Conservation (phyloP, 2,888 invertebrate genomes). For the Asteroscopus sphinx region DNA sequence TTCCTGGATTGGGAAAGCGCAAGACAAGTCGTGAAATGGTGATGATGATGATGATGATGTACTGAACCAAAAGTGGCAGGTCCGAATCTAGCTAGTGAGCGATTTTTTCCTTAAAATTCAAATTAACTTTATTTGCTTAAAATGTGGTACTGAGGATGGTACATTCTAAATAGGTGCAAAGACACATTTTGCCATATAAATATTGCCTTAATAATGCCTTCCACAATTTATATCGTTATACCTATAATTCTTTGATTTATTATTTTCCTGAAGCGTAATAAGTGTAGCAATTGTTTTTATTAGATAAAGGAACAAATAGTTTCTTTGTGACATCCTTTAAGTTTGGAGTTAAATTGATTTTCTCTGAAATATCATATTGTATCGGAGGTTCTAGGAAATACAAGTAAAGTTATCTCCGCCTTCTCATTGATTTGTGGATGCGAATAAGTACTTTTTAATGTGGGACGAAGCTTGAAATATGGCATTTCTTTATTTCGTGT, state of each 20-base stretch:
- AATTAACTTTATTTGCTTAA: no score
- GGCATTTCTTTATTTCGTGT: constrained; percentile 23
- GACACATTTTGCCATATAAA: no score
- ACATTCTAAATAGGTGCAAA: no score
- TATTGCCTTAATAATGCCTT: no score
- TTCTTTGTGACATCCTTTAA: neutral
- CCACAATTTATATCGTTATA: no score
- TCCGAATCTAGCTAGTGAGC: no score
- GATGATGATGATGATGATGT: no score
- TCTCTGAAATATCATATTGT: constrained; percentile 1
- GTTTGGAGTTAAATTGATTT: neutral
- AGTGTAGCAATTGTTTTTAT: neutral
- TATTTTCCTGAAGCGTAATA: neutral
- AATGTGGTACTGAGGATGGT: no score
- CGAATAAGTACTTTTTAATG: constrained; percentile 24
- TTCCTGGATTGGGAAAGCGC: no score
- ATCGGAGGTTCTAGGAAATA: constrained; percentile 2
- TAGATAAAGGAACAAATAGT: neutral
- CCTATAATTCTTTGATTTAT: neutral
- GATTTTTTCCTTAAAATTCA: no score
- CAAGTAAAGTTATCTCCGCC: constrained; percentile 6
- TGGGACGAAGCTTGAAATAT: constrained; percentile 34
- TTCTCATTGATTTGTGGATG: constrained; percentile 12
- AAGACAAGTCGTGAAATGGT: no score
- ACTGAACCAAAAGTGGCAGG: no score